These are phyloP conservation scores for Caenorhabditis briggsae DNA, from an alignment of 1,140 invertebrate genomes.

Conservation along the genomic window DNA sequence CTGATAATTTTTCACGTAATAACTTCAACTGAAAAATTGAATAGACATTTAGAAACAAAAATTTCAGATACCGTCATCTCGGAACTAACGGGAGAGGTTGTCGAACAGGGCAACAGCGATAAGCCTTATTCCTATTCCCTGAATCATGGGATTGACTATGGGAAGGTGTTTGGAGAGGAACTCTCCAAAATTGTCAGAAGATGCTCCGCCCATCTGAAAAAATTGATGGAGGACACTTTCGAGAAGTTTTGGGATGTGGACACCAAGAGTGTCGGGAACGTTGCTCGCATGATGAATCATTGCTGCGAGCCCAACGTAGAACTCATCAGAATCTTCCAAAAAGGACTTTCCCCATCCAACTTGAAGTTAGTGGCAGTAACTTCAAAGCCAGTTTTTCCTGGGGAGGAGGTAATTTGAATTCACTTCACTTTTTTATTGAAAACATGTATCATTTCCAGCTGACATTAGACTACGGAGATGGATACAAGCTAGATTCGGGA, in stretches of 20 bases:
- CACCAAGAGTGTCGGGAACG: not conserved
- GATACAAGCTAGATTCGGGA: not conserved
- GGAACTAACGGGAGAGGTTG: not conserved
- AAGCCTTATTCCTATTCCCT: no score
- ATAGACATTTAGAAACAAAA: not conserved
- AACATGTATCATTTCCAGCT: not conserved
- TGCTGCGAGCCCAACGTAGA: not conserved
- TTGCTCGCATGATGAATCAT: not conserved
- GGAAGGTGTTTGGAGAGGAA: not conserved
- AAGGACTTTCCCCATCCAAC: not conserved
- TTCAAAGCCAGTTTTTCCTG: not conserved
- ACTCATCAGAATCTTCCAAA: not conserved
- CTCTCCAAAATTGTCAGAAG: not conserved
- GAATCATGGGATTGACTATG: no score
- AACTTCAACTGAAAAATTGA: no score
- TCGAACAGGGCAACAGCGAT: not conserved
- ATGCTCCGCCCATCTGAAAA: not conserved
- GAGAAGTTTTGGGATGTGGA: not conserved
- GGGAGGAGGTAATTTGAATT: not conserved
- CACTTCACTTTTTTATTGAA: not conserved
- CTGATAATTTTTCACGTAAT: not conserved
- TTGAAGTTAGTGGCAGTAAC: not conserved
- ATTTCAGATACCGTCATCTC: not conserved
- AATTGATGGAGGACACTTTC: not conserved
- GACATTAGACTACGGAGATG: not conserved